Conservation (phyloP, 1,140 invertebrate genomes). For the Caligus rogercresseyi region DNA sequence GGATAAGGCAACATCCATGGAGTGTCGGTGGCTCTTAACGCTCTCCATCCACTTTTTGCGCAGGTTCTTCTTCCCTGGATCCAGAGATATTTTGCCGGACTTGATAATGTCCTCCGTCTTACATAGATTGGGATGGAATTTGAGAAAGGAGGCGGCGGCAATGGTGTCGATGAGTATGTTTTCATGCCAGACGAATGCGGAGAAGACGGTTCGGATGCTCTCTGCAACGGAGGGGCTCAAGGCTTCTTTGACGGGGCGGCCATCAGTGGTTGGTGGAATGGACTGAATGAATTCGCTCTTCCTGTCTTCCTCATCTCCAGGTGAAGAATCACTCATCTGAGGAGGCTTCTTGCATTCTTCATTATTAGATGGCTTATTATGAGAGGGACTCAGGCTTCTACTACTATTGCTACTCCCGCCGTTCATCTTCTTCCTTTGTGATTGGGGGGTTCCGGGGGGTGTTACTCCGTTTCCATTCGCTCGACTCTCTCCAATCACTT, state of each 20-base stretch:
- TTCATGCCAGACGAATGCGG: constrained; percentile 91
- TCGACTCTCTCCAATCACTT: constrained; percentile 53
- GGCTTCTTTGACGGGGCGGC: constrained; percentile 49
- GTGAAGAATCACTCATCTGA: constrained; percentile 22
- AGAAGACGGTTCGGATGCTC: constrained; percentile 76
- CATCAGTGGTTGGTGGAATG: constrained; percentile 27
- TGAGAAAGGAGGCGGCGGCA: constrained; percentile 85
- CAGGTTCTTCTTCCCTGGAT: constrained; percentile 21
- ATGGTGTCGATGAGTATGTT: constrained; percentile 92
- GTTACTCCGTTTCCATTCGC: constrained; percentile 54
- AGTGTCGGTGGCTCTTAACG: constrained; percentile 50
- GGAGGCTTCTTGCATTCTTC: constrained; percentile 20
- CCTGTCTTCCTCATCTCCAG: constrained; percentile 21
- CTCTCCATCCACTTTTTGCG: constrained; percentile 25
- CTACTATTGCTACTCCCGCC: constrained; percentile 26
- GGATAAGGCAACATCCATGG: constrained; percentile 63
- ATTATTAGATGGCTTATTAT: neutral
- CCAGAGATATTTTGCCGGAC: neutral
- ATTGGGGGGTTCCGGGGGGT: constrained; percentile 44
- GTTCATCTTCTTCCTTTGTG: constrained; percentile 25
- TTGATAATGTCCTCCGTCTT: constrained; percentile 34
- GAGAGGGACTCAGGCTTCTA: constrained; percentile 32
- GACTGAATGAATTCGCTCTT: too few species aligned
- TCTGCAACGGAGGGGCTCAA: constrained; percentile 83
- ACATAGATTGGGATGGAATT: constrained; percentile 74